These are phyloP conservation scores for Pseudobourletiella spinata DNA, from an alignment of 1,140 invertebrate species.

Conservation along the genomic window DNA sequence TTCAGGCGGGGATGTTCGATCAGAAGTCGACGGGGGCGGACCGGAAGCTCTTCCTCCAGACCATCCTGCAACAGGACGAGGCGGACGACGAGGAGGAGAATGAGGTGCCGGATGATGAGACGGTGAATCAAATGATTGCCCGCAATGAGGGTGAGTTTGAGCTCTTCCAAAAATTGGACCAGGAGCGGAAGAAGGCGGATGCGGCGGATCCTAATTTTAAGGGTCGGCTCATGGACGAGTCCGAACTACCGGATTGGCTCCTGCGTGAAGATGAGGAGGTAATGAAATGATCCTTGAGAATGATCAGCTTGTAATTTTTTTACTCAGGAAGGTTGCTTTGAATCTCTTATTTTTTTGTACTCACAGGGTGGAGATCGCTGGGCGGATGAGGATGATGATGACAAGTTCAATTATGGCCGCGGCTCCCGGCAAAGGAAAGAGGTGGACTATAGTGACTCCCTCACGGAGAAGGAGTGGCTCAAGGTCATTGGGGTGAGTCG, in stretches of 20 bases:
- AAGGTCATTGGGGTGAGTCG: conserved; percentile 42
- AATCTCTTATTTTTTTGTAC: too few species aligned
- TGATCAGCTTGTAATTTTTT: too few species aligned
- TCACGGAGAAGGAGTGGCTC: conserved; percentile 57
- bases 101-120: conserved; percentile 65
- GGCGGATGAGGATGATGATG: conserved; percentile 28
- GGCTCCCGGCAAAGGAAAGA: conserved; percentile 56
- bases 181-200: conserved; percentile 51
- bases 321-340: too few species aligned
- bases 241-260: conserved; percentile 55
- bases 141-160: conserved; percentile 57
- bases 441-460: conserved; percentile 57
- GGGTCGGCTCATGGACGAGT: conserved; percentile 54
- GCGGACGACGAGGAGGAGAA: conserved; percentile 56
- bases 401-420: conserved; percentile 40
- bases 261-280: conserved; percentile 53
- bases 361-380: conserved; percentile 12
- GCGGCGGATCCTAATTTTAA: conserved; percentile 44
- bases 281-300: too few species aligned
- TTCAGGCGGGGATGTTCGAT: conserved; percentile 67
- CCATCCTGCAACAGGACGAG: conserved; percentile 50
- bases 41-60: conserved; percentile 52
- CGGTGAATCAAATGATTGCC: conserved; percentile 66
- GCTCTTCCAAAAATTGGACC: conserved; percentile 56
- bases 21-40: conserved; percentile 59